Percentiles rank a stretch among this genome's conserved stretches.
These are phyloP conservation scores for Amphiura filiformis DNA, from an alignment of 35 echinoderm and acorn worm species.

Conservation along the genomic window DNA sequence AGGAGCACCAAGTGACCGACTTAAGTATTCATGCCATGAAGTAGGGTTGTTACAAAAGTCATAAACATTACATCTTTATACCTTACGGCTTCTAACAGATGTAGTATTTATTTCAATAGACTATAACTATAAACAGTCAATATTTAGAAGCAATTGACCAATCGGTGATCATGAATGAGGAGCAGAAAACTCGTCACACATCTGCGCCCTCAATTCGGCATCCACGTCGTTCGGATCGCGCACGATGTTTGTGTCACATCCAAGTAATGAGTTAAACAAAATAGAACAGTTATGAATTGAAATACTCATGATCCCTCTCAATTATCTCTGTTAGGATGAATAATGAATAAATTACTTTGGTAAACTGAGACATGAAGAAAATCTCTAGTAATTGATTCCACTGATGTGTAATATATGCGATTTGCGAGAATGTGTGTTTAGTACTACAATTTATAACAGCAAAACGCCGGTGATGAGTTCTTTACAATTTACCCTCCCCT, in stretches of 20 bases:
- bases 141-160: not conserved
- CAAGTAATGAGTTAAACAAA: not conserved
- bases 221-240: not conserved
- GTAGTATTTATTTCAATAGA: too few species aligned
- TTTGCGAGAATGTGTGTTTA: not conserved
- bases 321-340: slow-evolving; percentile 19
- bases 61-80: too few species aligned
- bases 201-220: not conserved
- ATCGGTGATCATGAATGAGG: too few species aligned
- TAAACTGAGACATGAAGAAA: slow-evolving; percentile 41
- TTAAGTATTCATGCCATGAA: too few species aligned
- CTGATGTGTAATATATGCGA: not conserved
- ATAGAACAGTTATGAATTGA: slow-evolving; percentile 32
- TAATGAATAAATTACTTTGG: slow-evolving; percentile 57
- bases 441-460: not conserved
- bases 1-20: too few species aligned
- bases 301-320: slow-evolving; percentile 37
- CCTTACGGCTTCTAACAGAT: too few species aligned
- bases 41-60: too few species aligned
- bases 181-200: not conserved
- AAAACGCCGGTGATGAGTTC: not conserved
- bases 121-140: too few species aligned
- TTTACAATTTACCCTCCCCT: slow-evolving; percentile 9
- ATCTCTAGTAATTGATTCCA: slow-evolving; percentile 42
- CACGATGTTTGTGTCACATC: not conserved